Evolutionary conservation across 1,140 invertebrate species (phyloP).

Genomic region (Elymnias hypermnestra): DNA sequence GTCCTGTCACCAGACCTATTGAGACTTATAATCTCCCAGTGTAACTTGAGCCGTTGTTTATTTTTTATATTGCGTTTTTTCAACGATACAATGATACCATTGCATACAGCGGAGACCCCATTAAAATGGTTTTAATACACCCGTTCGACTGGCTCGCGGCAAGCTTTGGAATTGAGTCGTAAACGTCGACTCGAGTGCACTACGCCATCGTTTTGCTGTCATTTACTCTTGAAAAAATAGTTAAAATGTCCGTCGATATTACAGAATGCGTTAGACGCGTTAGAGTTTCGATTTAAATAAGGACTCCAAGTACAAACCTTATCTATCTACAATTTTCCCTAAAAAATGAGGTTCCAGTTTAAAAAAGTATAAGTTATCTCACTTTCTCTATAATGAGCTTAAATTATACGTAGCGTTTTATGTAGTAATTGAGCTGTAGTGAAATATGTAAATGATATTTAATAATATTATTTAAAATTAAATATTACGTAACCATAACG

Average conservation of each 20-base stretch:
- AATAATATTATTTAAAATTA: too few relatives aligned
- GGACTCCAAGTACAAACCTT: too few relatives aligned
- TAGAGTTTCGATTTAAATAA: too few relatives aligned
- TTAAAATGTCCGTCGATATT: conserved; percentile 41
- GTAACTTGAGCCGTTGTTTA: conserved; percentile 28
- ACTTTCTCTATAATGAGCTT: too few relatives aligned
- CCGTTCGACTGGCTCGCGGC: conserved; percentile 43
- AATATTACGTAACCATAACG: too few relatives aligned
- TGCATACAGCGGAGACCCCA: conserved; percentile 34
- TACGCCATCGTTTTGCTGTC: conserved; percentile 52
- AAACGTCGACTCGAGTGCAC: conserved; percentile 63
- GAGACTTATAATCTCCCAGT: conserved; percentile 39
- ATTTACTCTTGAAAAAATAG: conserved; percentile 58
- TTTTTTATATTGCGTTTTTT: conserved; percentile 10
- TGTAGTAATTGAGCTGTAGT: too few relatives aligned
- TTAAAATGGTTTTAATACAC: conserved; percentile 48
- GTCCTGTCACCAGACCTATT: conserved; percentile 54
- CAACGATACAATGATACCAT: conserved; percentile 9
- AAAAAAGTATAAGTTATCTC: too few relatives aligned
- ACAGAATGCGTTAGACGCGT: too few relatives aligned
- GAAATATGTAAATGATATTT: too few relatives aligned
- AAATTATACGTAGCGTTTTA: too few relatives aligned
- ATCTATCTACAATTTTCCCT: too few relatives aligned
- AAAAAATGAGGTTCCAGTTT: too few relatives aligned
- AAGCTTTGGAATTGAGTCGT: conserved; percentile 70